Evolutionary conservation across 2,888 invertebrate genomes (phyloP), one percentile per base, ranked within the genome.

Genomic region (Melanotus villosus): DNA sequence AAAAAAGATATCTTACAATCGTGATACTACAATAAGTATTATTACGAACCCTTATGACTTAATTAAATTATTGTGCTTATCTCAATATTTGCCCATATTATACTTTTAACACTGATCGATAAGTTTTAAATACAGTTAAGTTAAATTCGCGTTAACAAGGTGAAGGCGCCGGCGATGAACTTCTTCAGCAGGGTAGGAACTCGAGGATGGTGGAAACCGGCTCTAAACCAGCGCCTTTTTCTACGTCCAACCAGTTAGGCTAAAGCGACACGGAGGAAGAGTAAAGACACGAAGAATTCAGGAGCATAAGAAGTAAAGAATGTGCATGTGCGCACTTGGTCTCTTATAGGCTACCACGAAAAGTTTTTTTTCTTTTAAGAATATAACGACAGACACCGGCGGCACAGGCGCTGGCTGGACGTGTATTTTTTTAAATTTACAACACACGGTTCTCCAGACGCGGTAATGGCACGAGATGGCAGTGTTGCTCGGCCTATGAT

Each of bases 401-500:
- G 60, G 65, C 60, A 66, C 52, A 63, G 70, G 70, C 70, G 63
- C 66, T 70, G 70, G 70, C 65, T 66, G 67, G 70, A 72, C 60
- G 69, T 59, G 70, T 54, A 60, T 67, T 23, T 57, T 58, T 34
- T n/a, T 10, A n/a, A 59, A 62, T 56, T 43, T 65, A 70, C 54
- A 34, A 71, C 68, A 65, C 76, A 76, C 74, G 73, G 54, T 68
- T 69, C 66, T 71, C 68, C 73, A 71, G 74, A 68, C 71, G 70
- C 72, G 66, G 75, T 80, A 81, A 82, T 81, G 81, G 82, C 82
- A 82, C 82, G 81, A 81, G 80, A 80, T 82, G 82, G 82, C 82
- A 82, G 82, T 82, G 81, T 82, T 79, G 79, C 81, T 81, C 82
- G 81, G 81, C 81, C 81, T 78, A 82, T 82, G 82, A 83, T 83